A percentile compares a stretch with the other conserved stretches of the same genome.
Evolutionary conservation across 1,140 invertebrate genomes (phyloP).

Genomic region (Callitettix versicolor): DNA sequence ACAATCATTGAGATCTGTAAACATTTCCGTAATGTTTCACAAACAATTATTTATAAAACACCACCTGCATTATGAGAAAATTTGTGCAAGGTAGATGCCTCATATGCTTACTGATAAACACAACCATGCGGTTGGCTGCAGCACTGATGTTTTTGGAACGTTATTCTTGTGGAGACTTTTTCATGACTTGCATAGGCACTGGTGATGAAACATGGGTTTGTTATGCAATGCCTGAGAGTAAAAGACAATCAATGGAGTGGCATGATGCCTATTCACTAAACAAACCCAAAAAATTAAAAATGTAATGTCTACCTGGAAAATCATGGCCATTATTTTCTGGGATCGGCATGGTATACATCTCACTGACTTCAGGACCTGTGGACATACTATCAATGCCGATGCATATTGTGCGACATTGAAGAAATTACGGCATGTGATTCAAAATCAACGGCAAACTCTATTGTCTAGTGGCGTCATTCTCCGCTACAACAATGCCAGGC

Average conservation of each 20-base stretch:
- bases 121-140: too few relatives aligned
- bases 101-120: too few relatives aligned
- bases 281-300: neutral
- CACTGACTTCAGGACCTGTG: conserved; percentile 23
- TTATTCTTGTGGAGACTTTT: conserved; percentile 13
- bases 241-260: too few relatives aligned
- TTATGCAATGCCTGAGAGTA: too few relatives aligned
- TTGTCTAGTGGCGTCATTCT: neutral
- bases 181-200: conserved; percentile 13
- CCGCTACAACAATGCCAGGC: neutral
- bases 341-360: conserved; percentile 25
- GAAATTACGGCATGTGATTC: neutral
- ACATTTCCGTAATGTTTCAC: too few relatives aligned
- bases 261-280: neutral
- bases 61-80: too few relatives aligned
- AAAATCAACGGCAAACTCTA: too few relatives aligned
- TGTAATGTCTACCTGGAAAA: conserved; percentile 11
- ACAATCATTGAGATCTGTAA: too few relatives aligned
- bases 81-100: too few relatives aligned
- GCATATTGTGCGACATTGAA: too few relatives aligned
- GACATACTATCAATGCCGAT: conserved; percentile 23
- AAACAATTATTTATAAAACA: too few relatives aligned
- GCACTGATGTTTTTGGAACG: conserved; percentile 14
- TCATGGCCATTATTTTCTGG: conserved; percentile 25
- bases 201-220: conserved; percentile 18